Evolutionary conservation across 2,888 invertebrate species (phyloP).

Genomic region (Phyto melanocephala): DNA sequence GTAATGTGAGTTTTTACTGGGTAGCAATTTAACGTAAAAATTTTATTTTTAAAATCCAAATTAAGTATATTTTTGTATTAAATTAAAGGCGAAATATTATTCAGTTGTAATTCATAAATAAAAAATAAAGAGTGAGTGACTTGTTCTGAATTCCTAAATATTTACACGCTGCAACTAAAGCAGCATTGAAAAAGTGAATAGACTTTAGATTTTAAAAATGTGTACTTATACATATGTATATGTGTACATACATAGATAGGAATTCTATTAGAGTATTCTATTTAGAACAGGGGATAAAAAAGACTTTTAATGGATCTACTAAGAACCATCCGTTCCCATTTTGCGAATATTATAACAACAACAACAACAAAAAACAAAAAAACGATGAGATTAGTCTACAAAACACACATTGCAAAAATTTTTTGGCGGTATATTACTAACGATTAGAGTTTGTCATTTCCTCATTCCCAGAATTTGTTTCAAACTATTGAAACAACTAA

Average conservation of each 20-base stretch:
- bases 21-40: too few species aligned
- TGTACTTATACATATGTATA: background rate
- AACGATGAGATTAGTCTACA: conserved; percentile 30
- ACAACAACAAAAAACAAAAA: background rate
- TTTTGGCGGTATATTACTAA: conserved; percentile 21
- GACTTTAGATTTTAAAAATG: conserved; percentile 41
- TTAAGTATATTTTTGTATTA: too few species aligned
- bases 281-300: conserved; percentile 54
- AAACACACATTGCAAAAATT: conserved; percentile 21
- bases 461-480: too few species aligned
- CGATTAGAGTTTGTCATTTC: too few species aligned
- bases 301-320: background rate
- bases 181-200: conserved; percentile 63
- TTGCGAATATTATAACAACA: conserved; percentile 3
- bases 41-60: too few species aligned
- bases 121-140: conserved; percentile 57
- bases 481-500: too few species aligned
- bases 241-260: conserved; percentile 9
- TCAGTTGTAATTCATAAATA: conserved; percentile 43
- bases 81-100: conserved; percentile 49
- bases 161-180: conserved; percentile 49
- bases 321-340: conserved; percentile 37
- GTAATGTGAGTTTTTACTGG: too few species aligned
- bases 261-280: conserved; percentile 43
- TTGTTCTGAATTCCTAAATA: conserved; percentile 63